These are phyloP conservation scores for Drosophila setosimentum DNA, from an alignment of 2,888 invertebrate species.

Conservation along the genomic window DNA sequence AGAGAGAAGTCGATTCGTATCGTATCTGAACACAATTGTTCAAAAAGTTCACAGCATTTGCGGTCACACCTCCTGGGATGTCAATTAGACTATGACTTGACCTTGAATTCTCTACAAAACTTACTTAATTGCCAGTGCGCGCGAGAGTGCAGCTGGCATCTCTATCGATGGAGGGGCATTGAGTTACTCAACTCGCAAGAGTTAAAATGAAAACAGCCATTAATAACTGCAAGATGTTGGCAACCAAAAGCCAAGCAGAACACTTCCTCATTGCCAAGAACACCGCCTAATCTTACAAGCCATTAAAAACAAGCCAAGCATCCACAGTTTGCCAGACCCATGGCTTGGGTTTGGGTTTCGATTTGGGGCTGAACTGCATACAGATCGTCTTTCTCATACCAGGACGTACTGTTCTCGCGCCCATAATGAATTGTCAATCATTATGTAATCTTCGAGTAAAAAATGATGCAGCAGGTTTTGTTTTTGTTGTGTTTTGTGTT, in stretches of 20 bases:
- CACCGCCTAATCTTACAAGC: constrained; percentile 65
- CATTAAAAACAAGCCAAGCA: constrained; percentile 61
- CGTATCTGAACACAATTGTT: constrained; percentile 50
- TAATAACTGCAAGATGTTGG: constrained; percentile 56
- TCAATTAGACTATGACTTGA: constrained; percentile 64
- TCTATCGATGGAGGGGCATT: background rate
- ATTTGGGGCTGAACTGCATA: background rate
- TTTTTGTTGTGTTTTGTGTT: constrained; percentile 7
- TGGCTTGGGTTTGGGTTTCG: constrained; percentile 13
- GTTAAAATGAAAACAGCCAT: constrained; percentile 52
- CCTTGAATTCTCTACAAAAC: constrained; percentile 47
- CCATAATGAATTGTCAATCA: constrained; percentile 80
- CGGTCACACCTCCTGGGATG: constrained; percentile 69
- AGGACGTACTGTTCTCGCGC: constrained; percentile 38
- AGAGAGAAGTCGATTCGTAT: constrained; percentile 14
- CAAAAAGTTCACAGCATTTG: constrained; percentile 65
- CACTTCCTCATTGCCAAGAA: constrained; percentile 67
- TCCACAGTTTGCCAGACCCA: constrained; percentile 14
- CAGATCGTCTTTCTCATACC: constrained; percentile 22
- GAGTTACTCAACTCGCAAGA: constrained; percentile 23
- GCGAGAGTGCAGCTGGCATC: background rate
- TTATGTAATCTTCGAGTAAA: constrained; percentile 79
- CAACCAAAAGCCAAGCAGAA: constrained; percentile 28
- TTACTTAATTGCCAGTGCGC: constrained; percentile 33
- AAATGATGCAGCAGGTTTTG: constrained; percentile 77